phyloP scores from a whole-genome alignment of 2,888 invertebrate species.

The Vesta saturnalis region DNA sequence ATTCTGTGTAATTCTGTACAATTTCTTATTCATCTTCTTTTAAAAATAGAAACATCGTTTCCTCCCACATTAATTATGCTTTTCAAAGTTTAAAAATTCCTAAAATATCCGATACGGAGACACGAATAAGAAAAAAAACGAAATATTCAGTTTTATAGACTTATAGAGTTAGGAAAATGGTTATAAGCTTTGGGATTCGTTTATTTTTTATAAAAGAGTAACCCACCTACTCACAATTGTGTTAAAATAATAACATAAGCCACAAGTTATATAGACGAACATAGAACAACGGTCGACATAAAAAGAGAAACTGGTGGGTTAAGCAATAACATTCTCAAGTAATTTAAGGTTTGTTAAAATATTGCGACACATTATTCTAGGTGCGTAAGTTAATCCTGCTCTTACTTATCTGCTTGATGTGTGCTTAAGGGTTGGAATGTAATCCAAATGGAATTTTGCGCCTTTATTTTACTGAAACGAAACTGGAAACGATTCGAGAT shows the following conservation, averaged over 20 bases:
- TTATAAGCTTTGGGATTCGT: background rate
- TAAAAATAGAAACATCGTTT: no score
- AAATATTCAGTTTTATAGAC: background rate
- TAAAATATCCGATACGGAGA: background rate
- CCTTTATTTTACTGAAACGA: background rate
- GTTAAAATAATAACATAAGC: slow-evolving; percentile 1
- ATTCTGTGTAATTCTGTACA: no score
- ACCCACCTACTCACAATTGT: background rate
- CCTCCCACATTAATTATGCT: no score
- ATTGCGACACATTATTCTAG: background rate
- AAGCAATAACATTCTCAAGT: slow-evolving; percentile 5
- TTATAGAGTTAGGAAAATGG: slow-evolving; percentile 1
- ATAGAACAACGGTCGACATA: background rate
- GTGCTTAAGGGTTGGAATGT: slow-evolving; percentile 10
- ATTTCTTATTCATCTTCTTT: no score
- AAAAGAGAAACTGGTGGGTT: slow-evolving; percentile 2
- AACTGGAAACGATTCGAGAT: background rate
- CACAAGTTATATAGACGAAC: background rate
- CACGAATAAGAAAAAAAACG: background rate
- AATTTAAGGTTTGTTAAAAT: slow-evolving; percentile 8
- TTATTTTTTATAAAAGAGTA: slow-evolving; percentile 2
- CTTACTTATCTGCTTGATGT: slow-evolving; percentile 13
- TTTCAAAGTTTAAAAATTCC: background rate
- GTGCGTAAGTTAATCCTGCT: slow-evolving; percentile 8
- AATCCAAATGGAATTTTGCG: background rate